Evolutionary conservation across 2,797 vertebrate genomes (phyloP).

Genomic region (Thunnus albacares): DNA sequence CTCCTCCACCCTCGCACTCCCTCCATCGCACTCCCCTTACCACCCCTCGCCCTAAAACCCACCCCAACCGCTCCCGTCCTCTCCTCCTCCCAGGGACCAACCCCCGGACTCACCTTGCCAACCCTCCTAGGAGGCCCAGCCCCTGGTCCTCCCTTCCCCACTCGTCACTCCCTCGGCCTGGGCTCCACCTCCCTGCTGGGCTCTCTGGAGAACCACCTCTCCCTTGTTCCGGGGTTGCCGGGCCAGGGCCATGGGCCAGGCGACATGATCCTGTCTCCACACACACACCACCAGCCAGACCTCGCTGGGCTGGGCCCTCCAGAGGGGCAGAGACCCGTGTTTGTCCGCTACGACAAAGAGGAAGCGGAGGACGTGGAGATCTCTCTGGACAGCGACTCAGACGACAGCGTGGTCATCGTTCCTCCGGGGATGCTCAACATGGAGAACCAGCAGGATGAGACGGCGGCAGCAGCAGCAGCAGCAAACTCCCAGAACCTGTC

Average conservation of each 20-base stretch:
- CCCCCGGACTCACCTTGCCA: slow-evolving; percentile 77
- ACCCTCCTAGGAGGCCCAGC: slow-evolving; percentile 83
- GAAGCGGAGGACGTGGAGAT: slow-evolving; percentile 93
- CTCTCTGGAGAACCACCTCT: slow-evolving; percentile 83
- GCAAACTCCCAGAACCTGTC: slow-evolving; percentile 61
- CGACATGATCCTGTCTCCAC: slow-evolving; percentile 83
- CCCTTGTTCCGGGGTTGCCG: slow-evolving; percentile 76
- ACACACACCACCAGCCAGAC: slow-evolving; percentile 74
- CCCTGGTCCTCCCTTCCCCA: slow-evolving; percentile 74
- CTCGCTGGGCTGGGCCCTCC: slow-evolving; percentile 70
- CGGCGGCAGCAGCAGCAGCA: fast-evolving
- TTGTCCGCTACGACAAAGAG: slow-evolving; percentile 93
- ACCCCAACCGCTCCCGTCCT: slow-evolving; percentile 74
- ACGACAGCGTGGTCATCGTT: slow-evolving; percentile 95
- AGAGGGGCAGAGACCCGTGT: slow-evolving; percentile 88
- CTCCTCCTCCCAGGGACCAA: slow-evolving; percentile 71
- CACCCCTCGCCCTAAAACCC: slow-evolving; percentile 81
- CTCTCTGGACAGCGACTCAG: slow-evolving; percentile 93
- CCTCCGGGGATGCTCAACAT: slow-evolving; percentile 87
- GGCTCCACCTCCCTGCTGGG: slow-evolving; percentile 82
- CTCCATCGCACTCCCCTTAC: slow-evolving; percentile 82
- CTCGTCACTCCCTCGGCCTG: slow-evolving; percentile 83
- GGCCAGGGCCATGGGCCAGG: slow-evolving; percentile 69
- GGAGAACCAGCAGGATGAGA: slow-evolving; percentile 75
- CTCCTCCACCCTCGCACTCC: slow-evolving; percentile 90